Percentiles rank a stretch among this genome's conserved stretches.
Evolutionary conservation across 2,888 invertebrate species (phyloP).

Genomic region (Lamellibrachia columna): DNA sequence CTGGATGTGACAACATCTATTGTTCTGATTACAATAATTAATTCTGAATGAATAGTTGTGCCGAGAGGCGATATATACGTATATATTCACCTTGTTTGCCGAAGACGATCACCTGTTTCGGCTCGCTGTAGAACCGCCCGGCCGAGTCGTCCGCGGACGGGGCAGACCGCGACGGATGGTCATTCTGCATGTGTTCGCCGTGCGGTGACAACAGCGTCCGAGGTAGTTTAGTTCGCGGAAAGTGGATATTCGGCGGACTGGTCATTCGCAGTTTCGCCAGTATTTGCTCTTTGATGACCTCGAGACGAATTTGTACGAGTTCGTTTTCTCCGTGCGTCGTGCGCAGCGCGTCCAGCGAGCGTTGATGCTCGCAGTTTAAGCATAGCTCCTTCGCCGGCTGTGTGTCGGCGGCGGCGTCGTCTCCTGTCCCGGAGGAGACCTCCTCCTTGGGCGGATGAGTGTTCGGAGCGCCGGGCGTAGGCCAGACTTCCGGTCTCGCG

Average conservation of each 20-base stretch:
- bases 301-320: neutral
- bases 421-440: neutral
- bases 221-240: conserved; percentile 3
- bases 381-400: neutral
- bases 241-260: neutral
- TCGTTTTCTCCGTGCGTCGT: neutral
- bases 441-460: neutral
- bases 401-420: neutral
- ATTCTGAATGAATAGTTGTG: neutral
- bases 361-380: neutral
- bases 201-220: neutral
- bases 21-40: neutral
- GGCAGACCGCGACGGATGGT: neutral
- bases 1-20: neutral
- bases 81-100: conserved; percentile 13
- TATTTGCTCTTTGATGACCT: neutral
- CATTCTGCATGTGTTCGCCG: neutral
- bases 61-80: neutral
- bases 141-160: neutral
- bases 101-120: neutral
- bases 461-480: neutral
- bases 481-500: neutral
- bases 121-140: neutral
- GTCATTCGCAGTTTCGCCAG: conserved; percentile 7
- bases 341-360: neutral